A percentile compares a stretch with the other conserved stretches of the same genome.
phyloP scores from a whole-genome alignment of 2,888 invertebrate species.

The Andrena trimmerana region DNA sequence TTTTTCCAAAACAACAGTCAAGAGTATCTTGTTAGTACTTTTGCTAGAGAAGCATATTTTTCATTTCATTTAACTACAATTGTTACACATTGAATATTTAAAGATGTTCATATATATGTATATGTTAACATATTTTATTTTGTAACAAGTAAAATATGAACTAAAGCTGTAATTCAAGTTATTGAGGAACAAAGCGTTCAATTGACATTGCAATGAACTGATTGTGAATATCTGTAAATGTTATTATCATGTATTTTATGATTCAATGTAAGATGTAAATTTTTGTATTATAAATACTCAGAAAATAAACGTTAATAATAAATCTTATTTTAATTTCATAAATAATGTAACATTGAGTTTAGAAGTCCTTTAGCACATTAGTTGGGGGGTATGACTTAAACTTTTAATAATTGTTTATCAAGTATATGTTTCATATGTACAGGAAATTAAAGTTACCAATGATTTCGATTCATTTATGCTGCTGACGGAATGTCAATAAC shows the following conservation, averaged over 20 bases:
- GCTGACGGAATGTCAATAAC: conserved; percentile 79
- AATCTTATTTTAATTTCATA: conserved; percentile 72
- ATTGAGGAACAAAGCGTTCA: conserved; percentile 13
- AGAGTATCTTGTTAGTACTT: conserved; percentile 15
- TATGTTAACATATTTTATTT: conserved; percentile 28
- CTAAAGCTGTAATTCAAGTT: conserved; percentile 18
- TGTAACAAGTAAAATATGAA: conserved; percentile 21
- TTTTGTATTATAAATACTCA: conserved; percentile 41
- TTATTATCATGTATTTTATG: conserved; percentile 30
- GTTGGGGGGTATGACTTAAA: conserved; percentile 70
- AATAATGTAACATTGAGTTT: conserved; percentile 76
- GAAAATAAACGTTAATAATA: conserved; percentile 58
- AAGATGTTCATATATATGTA: conserved; percentile 23
- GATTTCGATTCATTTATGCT: conserved; percentile 70
- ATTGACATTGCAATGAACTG: conserved; percentile 21
- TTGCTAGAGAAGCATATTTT: background rate
- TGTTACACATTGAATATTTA: conserved; percentile 22
- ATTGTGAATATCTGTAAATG: conserved; percentile 40
- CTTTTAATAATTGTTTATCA: conserved; percentile 44
- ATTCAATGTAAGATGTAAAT: conserved; percentile 36
- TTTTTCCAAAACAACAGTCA: conserved; percentile 9
- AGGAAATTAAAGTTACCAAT: conserved; percentile 75
- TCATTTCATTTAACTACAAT: conserved; percentile 4
- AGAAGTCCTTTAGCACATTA: conserved; percentile 64
- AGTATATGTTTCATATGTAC: conserved; percentile 74